phyloP scores from a whole-genome alignment of 2,797 vertebrate genomes.

The Pangasius djambal region DNA sequence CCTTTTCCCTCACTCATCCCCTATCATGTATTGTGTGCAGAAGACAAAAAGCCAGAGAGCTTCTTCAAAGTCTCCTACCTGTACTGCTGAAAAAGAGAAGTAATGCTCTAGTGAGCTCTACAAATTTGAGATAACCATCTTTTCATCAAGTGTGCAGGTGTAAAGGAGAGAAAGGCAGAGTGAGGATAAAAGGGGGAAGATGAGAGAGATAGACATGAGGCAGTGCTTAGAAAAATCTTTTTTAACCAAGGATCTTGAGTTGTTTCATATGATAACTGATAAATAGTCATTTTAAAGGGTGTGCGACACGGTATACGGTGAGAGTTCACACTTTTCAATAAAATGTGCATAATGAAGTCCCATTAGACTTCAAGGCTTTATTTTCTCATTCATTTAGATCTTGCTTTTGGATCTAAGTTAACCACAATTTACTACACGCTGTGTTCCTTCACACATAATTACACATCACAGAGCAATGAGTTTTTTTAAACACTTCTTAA shows the following conservation, averaged over 20 bases:
- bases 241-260: not conserved
- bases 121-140: conserved; percentile 67
- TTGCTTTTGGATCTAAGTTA: not conserved
- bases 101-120: conserved; percentile 54
- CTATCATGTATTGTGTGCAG: conserved; percentile 58
- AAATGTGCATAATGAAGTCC: conserved; percentile 20
- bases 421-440: not conserved
- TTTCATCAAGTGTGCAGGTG: conserved; percentile 65
- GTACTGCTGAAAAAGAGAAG: conserved; percentile 35
- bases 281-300: not conserved
- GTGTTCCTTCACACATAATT: not conserved
- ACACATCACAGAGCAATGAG: not conserved
- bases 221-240: not conserved
- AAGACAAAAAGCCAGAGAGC: conserved; percentile 51
- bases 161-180: conserved; percentile 42
- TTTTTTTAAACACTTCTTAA: not conserved
- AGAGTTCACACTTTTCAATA: not conserved
- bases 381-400: not conserved
- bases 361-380: conserved; percentile 65
- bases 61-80: conserved; percentile 66
- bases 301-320: not conserved
- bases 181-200: conserved; percentile 36
- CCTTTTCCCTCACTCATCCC: conserved; percentile 52
- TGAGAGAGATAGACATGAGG: not conserved
- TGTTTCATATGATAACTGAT: not conserved